phyloP scores from a whole-genome alignment of 2,113 vertebrate species.

The Ovis canadensis region DNA sequence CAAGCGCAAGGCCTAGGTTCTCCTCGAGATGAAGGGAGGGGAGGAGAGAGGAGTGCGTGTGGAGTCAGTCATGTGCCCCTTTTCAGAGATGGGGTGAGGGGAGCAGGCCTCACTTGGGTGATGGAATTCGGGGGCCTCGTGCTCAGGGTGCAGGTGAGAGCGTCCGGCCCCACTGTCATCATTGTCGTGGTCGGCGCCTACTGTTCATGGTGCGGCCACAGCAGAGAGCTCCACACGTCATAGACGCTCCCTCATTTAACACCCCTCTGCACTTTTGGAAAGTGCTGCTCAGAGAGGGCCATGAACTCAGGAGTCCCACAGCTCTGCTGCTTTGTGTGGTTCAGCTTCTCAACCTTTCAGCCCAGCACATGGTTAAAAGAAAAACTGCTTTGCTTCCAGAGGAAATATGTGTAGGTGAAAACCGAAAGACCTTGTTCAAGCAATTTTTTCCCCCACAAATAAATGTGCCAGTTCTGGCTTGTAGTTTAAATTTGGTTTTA shows the following conservation, averaged over 20 bases:
- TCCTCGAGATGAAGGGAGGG: background rate
- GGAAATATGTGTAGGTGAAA: conserved; percentile 8
- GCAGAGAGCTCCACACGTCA: background rate
- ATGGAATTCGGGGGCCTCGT: background rate
- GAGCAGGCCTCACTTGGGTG: background rate
- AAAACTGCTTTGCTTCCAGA: background rate
- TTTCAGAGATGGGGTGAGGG: background rate
- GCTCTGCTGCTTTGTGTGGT: background rate
- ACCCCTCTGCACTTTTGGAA: background rate
- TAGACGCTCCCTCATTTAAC: background rate
- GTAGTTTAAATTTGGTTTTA: conserved; percentile 31
- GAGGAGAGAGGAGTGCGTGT: accelerated
- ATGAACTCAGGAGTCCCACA: background rate
- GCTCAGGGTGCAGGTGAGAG: background rate
- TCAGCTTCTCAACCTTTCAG: background rate
- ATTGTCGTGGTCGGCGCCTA: accelerated
- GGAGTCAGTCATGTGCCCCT: background rate
- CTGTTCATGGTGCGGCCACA: background rate
- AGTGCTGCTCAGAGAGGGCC: background rate
- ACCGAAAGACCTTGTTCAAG: background rate
- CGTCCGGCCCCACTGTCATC: accelerated
- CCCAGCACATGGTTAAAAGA: background rate
- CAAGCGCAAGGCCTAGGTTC: background rate
- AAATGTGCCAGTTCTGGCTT: conserved; percentile 30
- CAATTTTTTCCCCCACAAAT: background rate